Base-by-base conservation (phyloP, 2,113 vertebrate species). In the Neofelis nebulosa region DNA sequence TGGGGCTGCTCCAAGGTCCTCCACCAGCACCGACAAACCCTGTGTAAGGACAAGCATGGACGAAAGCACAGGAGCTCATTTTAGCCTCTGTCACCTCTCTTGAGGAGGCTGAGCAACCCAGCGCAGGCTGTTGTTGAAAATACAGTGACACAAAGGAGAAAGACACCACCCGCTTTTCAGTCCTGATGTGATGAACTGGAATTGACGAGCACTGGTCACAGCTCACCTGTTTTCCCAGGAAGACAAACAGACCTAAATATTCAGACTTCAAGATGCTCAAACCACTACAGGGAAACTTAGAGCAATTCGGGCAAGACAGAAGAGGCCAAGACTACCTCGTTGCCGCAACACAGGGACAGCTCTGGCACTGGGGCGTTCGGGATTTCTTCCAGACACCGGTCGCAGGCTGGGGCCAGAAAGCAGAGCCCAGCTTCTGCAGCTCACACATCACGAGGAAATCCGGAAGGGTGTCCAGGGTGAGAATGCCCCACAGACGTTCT, bases 21-120 rank as follows among this genome's bases (percentile, higher is more conserved):
- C 41, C 21, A 38, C 38, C 18, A 41, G 21, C 48, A 13, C 7
- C 76, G 41, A 12, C 16, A 92, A 45, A 68, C 16, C 52, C 45
- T 6, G 21, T 0, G 18, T 0, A 4, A 73, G 38, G 71, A 48
- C 2, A 0, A 66, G 65, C 76, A 14, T 0, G 19, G 73, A 76
- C 0, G 8, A 61, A 79, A 88, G 85, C 38, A 38, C 16, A 9
- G 27, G 89, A 78, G 52, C 27, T 45, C 33, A 8, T 1, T 38
- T 48, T 2, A 85, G 78, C 81, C 87, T 68, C 79, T 29, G 5
- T 48, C 1, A 1, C n/a, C 61, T 92, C 79, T 81, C 41, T 23
- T 23, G 13, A 52, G 41, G 18, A 65, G 27, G 71, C 50, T 4
- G 12, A 33, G 68, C 55, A 55, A 19, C 41, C 45, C 45, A 66